Percentiles rank a stretch among this genome's conserved stretches.
phyloP scores from a whole-genome alignment of 1,140 invertebrate species.

The Drosophila sechellia region DNA sequence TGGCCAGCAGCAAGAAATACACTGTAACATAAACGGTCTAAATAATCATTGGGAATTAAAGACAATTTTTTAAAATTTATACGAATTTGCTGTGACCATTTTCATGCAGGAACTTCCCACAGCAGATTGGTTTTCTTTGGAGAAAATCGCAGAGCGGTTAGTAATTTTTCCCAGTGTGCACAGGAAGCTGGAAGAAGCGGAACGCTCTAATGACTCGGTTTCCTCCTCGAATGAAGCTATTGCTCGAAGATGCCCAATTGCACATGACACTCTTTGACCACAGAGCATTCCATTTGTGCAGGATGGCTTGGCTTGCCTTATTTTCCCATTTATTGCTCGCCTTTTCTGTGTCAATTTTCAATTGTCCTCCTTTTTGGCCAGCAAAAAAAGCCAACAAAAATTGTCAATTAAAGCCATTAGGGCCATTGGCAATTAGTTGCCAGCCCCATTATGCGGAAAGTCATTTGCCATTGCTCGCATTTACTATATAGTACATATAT shows the following conservation, averaged over 20 bases:
- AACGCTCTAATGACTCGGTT: constrained; percentile 41
- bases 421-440: constrained; percentile 63
- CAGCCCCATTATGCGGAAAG: constrained; percentile 42
- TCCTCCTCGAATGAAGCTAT: constrained; percentile 32
- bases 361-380: constrained; percentile 19
- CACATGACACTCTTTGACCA: constrained; percentile 40
- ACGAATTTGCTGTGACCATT: too few species aligned
- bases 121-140: too few species aligned
- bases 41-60: background rate
- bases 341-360: constrained; percentile 36
- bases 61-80: too few species aligned
- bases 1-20: constrained; percentile 9
- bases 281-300: constrained; percentile 31
- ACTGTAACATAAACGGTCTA: constrained; percentile 1
- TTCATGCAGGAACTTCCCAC: too few species aligned
- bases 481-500: background rate
- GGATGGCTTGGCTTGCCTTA: background rate
- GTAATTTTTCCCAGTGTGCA: background rate
- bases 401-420: constrained; percentile 70
- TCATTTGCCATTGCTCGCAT: constrained; percentile 43
- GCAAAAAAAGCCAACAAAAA: constrained; percentile 33
- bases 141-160: too few species aligned
- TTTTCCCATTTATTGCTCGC: constrained; percentile 30
- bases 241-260: constrained; percentile 38
- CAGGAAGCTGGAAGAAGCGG: constrained; percentile 7